Evolutionary conservation across 2,888 invertebrate species (phyloP).

Genomic region (Spodoptera picta): DNA sequence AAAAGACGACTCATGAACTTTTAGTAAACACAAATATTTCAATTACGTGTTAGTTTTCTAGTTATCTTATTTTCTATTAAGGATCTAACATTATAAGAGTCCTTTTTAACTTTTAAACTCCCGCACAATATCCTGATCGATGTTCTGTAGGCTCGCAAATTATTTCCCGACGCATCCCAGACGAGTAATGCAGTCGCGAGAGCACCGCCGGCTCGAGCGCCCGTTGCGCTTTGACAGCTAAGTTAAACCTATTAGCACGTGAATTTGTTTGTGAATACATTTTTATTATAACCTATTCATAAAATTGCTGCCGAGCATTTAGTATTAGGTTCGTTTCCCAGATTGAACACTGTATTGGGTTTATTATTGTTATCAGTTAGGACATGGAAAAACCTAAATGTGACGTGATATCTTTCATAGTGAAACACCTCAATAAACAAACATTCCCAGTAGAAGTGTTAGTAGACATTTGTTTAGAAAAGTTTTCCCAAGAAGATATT

Average conservation of each 20-base stretch:
- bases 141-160: background rate
- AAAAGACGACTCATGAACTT: no score
- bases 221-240: slow-evolving; percentile 17
- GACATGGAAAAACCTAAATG: slow-evolving; percentile 3
- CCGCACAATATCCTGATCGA: background rate
- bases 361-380: background rate
- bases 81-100: no score
- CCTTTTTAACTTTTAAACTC: background rate
- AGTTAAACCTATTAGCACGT: background rate
- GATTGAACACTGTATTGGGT: no score
- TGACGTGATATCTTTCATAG: slow-evolving; percentile 13
- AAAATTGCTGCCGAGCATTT: no score
- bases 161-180: slow-evolving; percentile 23
- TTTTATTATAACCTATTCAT: no score
- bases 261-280: background rate
- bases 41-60: no score
- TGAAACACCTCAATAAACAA: background rate
- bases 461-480: slow-evolving; percentile 1
- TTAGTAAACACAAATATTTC: no score
- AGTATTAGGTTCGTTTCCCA: no score
- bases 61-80: no score
- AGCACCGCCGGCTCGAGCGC: background rate
- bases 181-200: slow-evolving; percentile 23
- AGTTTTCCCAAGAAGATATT: background rate
- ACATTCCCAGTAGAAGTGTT: background rate